Evolutionary conservation across 2,888 invertebrate genomes (phyloP), one percentile per base, ranked within the genome.

Genomic region (Lagria hirta): DNA sequence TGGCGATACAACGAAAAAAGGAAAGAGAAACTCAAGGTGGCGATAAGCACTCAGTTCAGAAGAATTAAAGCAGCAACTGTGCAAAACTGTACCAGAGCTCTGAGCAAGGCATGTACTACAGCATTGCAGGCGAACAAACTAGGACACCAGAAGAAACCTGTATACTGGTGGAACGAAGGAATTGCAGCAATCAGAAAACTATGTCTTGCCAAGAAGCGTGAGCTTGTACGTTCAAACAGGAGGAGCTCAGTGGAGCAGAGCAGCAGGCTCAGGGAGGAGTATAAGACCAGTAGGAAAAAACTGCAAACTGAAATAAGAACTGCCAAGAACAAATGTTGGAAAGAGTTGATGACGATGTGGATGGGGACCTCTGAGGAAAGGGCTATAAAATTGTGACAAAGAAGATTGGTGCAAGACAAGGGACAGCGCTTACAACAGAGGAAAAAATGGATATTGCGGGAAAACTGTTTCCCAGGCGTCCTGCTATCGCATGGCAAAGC

Each of bases 111-210:
- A n/a, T n/a, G n/a, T n/a, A n/a, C n/a, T n/a, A n/a, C n/a, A n/a
- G n/a, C n/a, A n/a, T n/a, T n/a, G n/a, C n/a, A n/a, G n/a, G n/a
- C n/a, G n/a, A n/a, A n/a, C n/a, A n/a, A n/a, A n/a, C n/a, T n/a
- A n/a, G n/a, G n/a, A n/a, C n/a, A n/a, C n/a, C n/a, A n/a, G n/a
- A n/a, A n/a, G n/a, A n/a, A n/a, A n/a, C n/a, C n/a, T n/a, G n/a
- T n/a, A n/a, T n/a, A n/a, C n/a, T 34, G 34, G 34, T 34, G 34
- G 34, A 34, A 8, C 15, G 12, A 8, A 8, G 34, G 23, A 5
- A 34, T 34, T 15, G 23, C 23, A n/a, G 34, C 22, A 15, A 8
- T 14, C 8, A 21, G 34, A 4, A 34, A 34, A 16, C 13, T 23
- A 8, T 34, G 34, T 23, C 7, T 34, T 10, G 16, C n/a, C n/a